Conservation (phyloP, 2,888 invertebrate genomes). For the Heteropelma amictum region DNA sequence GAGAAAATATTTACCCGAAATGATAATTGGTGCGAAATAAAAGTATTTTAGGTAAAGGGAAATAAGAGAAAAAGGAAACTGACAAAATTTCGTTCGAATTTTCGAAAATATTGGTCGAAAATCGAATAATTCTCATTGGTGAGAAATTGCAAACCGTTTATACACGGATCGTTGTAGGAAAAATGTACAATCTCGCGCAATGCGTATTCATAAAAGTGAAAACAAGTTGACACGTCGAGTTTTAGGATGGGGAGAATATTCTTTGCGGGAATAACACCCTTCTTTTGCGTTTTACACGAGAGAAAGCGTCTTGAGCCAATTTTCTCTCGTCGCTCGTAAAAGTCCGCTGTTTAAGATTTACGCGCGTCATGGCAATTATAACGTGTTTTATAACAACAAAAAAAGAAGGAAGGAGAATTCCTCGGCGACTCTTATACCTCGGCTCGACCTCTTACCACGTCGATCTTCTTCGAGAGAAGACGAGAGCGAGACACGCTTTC, state of each 20-base stretch:
- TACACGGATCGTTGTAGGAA: background rate
- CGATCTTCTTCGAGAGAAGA: conserved; percentile 11
- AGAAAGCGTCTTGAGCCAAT: conserved; percentile 73
- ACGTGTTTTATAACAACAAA: conserved; percentile 73
- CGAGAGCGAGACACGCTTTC: conserved; percentile 46
- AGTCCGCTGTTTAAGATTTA: conserved; percentile 75
- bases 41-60: too few species aligned
- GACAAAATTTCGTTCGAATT: too few species aligned
- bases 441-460: background rate
- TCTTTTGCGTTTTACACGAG: conserved; percentile 52
- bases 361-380: conserved; percentile 76
- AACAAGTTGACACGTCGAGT: conserved; percentile 16
- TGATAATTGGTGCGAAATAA: too few species aligned
- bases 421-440: conserved; percentile 11
- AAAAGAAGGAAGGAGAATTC: conserved; percentile 24
- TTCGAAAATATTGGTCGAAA: too few species aligned
- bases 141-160: background rate
- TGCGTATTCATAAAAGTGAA: conserved; percentile 6
- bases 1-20: too few species aligned
- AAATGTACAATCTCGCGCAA: background rate
- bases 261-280: conserved; percentile 3
- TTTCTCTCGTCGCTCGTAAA: conserved; percentile 72
- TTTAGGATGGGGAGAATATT: conserved; percentile 30
- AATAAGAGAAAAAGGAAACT: too few species aligned
- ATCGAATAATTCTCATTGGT: too few species aligned